Evolutionary conservation across 2,797 vertebrate genomes (phyloP).

Genomic region (Hemitrygon akajei): DNA sequence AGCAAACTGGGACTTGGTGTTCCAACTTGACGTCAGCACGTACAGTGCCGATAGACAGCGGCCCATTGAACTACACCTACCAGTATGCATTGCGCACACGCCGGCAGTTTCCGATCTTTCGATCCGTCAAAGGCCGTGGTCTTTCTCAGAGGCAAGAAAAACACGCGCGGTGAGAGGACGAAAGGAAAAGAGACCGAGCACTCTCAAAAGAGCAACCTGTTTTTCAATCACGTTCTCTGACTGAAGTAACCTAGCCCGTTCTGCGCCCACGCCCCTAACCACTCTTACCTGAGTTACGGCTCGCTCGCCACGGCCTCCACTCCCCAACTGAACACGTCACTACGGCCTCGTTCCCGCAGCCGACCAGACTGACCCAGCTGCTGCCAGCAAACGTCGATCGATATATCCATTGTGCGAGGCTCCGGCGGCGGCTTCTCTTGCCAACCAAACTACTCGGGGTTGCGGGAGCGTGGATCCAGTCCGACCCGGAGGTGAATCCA

Average conservation of each 20-base stretch:
- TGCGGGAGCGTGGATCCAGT: too few species aligned
- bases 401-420: not conserved
- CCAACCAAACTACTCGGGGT: too few species aligned
- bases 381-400: not conserved
- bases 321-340: constrained; percentile 31
- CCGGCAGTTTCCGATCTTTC: constrained; percentile 42
- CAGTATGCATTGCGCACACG: constrained; percentile 1
- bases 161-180: constrained; percentile 37
- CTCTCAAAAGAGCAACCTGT: constrained; percentile 24
- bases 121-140: constrained; percentile 37
- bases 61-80: constrained; percentile 42
- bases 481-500: too few species aligned
- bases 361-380: not conserved
- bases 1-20: constrained; percentile 11
- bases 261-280: not conserved
- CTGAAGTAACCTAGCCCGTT: not conserved
- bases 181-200: constrained; percentile 6
- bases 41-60: not conserved
- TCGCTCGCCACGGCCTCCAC: constrained; percentile 20
- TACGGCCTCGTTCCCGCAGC: constrained; percentile 8
- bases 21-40: not conserved
- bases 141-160: constrained; percentile 36
- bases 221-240: not conserved
- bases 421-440: not conserved
- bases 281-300: constrained; percentile 8